Evolutionary conservation across 2,113 vertebrate species (phyloP).

Genomic region (Nesoenas mayeri): DNA sequence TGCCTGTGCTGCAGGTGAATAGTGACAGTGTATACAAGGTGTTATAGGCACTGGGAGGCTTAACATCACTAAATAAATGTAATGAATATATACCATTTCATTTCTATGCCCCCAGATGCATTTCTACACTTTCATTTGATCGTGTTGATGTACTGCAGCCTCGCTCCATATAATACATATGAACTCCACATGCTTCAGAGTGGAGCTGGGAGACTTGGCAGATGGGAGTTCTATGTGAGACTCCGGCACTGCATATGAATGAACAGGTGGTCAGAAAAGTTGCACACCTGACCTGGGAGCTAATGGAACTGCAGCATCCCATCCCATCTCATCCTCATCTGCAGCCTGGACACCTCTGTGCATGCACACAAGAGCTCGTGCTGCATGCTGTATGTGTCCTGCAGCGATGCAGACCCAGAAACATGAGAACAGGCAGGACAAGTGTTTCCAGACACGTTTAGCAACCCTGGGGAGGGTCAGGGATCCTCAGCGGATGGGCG

Average conservation of each 20-base stretch:
- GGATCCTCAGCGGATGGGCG: background rate
- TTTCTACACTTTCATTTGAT: background rate
- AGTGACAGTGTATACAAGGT: background rate
- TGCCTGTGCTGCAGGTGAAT: background rate
- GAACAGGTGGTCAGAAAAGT: background rate
- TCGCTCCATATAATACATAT: rapidly evolving
- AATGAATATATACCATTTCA: slow-evolving; percentile 36
- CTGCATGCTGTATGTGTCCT: rapidly evolving
- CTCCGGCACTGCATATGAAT: rapidly evolving
- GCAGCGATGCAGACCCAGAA: background rate
- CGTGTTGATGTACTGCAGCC: background rate
- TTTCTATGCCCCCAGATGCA: background rate
- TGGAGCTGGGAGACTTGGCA: background rate
- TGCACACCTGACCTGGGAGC: background rate
- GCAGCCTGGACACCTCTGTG: rapidly evolving
- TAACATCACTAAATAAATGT: background rate
- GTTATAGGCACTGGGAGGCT: background rate
- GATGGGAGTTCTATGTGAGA: background rate
- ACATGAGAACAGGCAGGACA: rapidly evolving
- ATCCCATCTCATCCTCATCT: no score
- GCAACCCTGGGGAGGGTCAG: background rate
- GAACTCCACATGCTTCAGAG: rapidly evolving
- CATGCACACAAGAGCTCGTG: rapidly evolving
- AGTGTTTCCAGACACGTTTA: background rate
- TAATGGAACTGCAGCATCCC: background rate